These are phyloP conservation scores for Crotalus horridus DNA, from an alignment of 2,113 vertebrate genomes.

Conservation along the genomic window DNA sequence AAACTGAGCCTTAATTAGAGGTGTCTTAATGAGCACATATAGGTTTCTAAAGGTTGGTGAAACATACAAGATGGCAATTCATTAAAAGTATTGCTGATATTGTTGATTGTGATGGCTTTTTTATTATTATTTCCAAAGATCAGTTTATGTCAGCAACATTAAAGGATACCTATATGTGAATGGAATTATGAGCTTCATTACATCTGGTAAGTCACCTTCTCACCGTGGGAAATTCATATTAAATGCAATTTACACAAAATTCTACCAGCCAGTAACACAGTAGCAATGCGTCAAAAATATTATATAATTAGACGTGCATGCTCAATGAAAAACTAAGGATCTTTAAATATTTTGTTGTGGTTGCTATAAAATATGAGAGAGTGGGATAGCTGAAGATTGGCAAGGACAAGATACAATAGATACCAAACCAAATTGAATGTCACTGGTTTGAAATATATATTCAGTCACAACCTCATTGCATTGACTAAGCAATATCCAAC, in stretches of 20 bases:
- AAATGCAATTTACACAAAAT: conserved; percentile 41
- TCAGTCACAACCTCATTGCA: neutral
- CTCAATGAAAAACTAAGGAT: neutral
- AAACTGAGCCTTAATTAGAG: conserved; percentile 53
- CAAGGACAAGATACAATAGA: neutral
- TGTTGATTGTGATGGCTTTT: conserved; percentile 17
- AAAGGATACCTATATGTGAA: conserved; percentile 49
- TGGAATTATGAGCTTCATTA: conserved; percentile 52
- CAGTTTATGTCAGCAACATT: conserved; percentile 45
- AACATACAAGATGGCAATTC: conserved; percentile 50
- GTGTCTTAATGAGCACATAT: conserved; percentile 41
- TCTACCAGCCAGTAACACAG: conserved; percentile 38
- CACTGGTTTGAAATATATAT: neutral
- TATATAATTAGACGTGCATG: neutral
- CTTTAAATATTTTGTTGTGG: neutral
- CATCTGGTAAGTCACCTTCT: conserved; percentile 46
- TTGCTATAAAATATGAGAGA: neutral
- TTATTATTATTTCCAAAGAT: conserved; percentile 33
- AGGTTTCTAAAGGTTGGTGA: conserved; percentile 37
- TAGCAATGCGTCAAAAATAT: conserved; percentile 11
- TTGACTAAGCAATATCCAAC: neutral
- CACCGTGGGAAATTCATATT: conserved; percentile 36
- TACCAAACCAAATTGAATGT: neutral
- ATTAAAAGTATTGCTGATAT: conserved; percentile 43
- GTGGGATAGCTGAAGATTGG: neutral